Evolutionary conservation across 1,140 invertebrate species (phyloP), one percentile per base, ranked within the genome.

Genomic region (Conopomorpha cramerella): DNA sequence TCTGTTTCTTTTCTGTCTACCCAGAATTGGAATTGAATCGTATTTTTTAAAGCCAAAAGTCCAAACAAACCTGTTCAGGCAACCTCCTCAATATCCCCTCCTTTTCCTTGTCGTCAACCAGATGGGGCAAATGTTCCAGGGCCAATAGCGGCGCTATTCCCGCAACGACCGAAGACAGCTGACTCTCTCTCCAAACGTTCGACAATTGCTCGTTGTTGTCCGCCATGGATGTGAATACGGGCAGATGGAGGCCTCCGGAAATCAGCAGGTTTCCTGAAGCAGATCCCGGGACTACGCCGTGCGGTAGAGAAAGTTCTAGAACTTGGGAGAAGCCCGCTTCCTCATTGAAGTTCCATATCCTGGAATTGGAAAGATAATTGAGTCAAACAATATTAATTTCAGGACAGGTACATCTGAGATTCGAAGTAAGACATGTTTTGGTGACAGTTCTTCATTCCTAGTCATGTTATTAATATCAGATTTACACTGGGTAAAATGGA

Each of bases 301-400:
- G 77, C 1, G 83, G 83, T 2, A 84, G 72, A 41, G 83, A 82
- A 3, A 86, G 65, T 50, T 84, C 83, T 0, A 86, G 51, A 0
- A 86, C 83, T 79, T 85, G 83, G 2, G 83, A 84, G 50, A 84
- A 85, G 2, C 84, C 84, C 2, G 83, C 82, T 65, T 86, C 83
- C 40, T 86, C 83, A 49, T 86, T 85, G 62, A 83, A 84, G 48
- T 85, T 84, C 83, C 83, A 86, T 31, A 86, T 79, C 55, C 84
- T 85, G 62, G 63, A 76, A 58, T 27, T 34, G 13, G 34, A 32
- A 36, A 27, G 28, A 18, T 33, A 32, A 29, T 11, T 4, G 4
- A 23, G 19, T n/a, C n/a, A n/a, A n/a, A n/a, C n/a, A n/a, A n/a
- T n/a, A n/a, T n/a, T n/a, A n/a, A n/a, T n/a, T n/a, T n/a, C n/a